Evolutionary conservation across 2,888 invertebrate genomes (phyloP).

Genomic region (Papilio protenor): DNA sequence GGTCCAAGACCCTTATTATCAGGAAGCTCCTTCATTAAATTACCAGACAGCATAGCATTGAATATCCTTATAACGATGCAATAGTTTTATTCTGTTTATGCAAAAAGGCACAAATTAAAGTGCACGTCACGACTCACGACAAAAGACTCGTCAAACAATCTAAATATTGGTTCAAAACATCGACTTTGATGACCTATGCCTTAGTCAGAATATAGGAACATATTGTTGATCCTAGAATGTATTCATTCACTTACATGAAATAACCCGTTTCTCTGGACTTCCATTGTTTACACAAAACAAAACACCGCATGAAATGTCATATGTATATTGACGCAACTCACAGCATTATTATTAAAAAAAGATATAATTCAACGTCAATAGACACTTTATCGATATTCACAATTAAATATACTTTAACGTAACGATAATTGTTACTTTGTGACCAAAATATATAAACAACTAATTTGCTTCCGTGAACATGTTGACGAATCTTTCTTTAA

Average conservation of each 20-base stretch:
- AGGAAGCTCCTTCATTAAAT: background rate
- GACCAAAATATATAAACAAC: background rate
- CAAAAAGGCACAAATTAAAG: background rate
- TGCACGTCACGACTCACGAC: background rate
- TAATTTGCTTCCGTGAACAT: background rate
- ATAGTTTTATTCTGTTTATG: background rate
- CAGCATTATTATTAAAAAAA: conserved; percentile 11
- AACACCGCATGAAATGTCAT: conserved; percentile 10
- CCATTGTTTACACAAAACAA: conserved; percentile 69
- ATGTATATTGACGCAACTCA: background rate
- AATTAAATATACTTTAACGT: background rate
- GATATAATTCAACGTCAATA: background rate
- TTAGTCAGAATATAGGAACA: background rate
- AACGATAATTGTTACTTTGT: background rate
- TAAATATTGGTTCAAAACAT: background rate
- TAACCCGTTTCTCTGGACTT: conserved; percentile 65
- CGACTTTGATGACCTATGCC: background rate
- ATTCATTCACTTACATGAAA: conserved; percentile 41
- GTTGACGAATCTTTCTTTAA: background rate
- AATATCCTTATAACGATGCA: background rate
- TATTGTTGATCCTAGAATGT: background rate
- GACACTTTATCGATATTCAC: background rate
- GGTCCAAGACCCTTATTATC: background rate
- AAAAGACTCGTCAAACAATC: too few relatives aligned
- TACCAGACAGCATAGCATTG: background rate